Evolutionary conservation across 2,888 invertebrate species (phyloP), one percentile per base, ranked within the genome.

Genomic region (Desoria tigrina): DNA sequence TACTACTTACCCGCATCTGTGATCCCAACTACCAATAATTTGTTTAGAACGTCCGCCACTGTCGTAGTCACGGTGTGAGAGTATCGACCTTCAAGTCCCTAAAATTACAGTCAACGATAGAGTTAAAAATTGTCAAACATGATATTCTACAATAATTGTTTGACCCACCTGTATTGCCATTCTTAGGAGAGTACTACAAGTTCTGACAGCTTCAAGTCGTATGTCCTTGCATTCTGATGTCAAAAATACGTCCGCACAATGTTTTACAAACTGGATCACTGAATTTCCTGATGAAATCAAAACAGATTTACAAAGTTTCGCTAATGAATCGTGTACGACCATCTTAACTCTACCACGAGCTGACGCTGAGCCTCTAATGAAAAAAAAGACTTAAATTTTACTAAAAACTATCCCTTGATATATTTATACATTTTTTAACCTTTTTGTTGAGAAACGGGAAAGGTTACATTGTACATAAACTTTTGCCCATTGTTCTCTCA

Each of bases 161-260:
- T n/a, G n/a, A n/a, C n/a, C 37, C 78, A 80, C 66, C 66, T 86
- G 84, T 27, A 94, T 87, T 1, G 94, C 90, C 68, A 95, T 87
- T 68, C 92, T 87, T 24, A 99, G 82, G 21, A 99, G 83, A 62
- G 92, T 87, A 18, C 94, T 93, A 77, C 96, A 93, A 0, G 97
- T 97, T 79, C 90, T 87, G 0, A 99, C 98, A 16, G 98, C 93
- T 82, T 98, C 96, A 71, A 97, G 81, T 26, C 94, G 85, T 11
- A 99, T 89, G 79, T 95, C 94, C 74, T 91, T 90, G 77, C 92
- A 90, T 70, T 97, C 96, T 78, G 92, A 92, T 18, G 88, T 88
- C 51, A 99, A 82, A 79, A 92, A 96, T 79, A 91, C 87, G 78
- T 96, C 94, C 0, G 95, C 93, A 80, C 95, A 95, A 66, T 94